phyloP scores from a whole-genome alignment of 1,140 invertebrate genomes.

The Drosophila paulistorum region DNA sequence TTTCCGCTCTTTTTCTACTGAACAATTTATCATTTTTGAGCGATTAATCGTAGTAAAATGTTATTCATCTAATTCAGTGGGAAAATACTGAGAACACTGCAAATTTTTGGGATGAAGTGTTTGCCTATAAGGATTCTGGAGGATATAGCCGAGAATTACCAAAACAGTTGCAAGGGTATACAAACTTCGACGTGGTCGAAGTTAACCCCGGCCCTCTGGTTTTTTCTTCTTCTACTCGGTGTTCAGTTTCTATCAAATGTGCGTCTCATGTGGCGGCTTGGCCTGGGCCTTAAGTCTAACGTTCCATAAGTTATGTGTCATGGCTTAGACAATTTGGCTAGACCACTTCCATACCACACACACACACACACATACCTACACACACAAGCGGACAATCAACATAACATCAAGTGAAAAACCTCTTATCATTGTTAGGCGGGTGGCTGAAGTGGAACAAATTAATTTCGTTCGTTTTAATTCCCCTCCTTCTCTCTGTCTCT shows the following conservation, averaged over 20 bases:
- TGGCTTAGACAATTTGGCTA: slow-evolving; percentile 55
- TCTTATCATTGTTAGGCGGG: slow-evolving; percentile 78
- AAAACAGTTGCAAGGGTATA: too few species aligned
- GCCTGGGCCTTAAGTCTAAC: not conserved
- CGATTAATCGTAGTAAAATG: too few species aligned
- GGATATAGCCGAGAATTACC: too few species aligned
- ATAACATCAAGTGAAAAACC: slow-evolving; percentile 32
- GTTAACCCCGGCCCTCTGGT: too few species aligned
- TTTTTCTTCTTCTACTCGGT: not conserved
- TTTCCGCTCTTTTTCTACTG: too few species aligned
- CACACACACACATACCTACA: too few species aligned
- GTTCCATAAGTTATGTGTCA: slow-evolving; percentile 59
- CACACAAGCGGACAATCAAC: slow-evolving; percentile 40
- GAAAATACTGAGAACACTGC: too few species aligned
- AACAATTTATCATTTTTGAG: too few species aligned
- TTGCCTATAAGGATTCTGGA: too few species aligned
- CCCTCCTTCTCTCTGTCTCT: not conserved
- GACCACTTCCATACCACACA: slow-evolving; percentile 19
- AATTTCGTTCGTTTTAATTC: slow-evolving; percentile 75
- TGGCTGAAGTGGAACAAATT: slow-evolving; percentile 80
- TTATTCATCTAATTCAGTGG: too few species aligned
- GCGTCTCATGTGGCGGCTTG: slow-evolving; percentile 47
- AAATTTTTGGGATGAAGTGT: too few species aligned
- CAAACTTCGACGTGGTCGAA: too few species aligned
- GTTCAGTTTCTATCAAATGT: slow-evolving; percentile 51